These are phyloP conservation scores for Felis catus DNA, from an alignment of 2,113 vertebrate species.

Conservation along the genomic window DNA sequence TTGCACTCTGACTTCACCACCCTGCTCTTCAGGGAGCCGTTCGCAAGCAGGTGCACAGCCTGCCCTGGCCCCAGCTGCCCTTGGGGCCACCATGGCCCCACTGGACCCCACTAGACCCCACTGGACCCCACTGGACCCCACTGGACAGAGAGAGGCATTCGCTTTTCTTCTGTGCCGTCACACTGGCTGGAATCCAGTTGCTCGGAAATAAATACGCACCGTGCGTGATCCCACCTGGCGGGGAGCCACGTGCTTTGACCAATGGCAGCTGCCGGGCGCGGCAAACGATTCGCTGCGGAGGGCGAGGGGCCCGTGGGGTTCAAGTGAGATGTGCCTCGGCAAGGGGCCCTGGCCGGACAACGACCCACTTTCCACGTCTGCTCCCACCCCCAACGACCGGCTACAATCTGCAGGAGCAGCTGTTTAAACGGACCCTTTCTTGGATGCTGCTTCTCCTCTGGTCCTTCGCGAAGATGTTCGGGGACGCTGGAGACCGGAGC, in stretches of 20 bases:
- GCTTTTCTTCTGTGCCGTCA: no score
- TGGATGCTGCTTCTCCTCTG: background rate
- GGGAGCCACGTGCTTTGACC: background rate
- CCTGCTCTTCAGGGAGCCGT: background rate
- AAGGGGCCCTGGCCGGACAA: background rate
- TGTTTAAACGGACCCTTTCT: no score
- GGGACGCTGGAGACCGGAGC: background rate
- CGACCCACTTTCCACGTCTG: background rate
- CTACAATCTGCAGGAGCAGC: background rate
- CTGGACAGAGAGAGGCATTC: background rate
- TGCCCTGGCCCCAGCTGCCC: rapidly evolving
- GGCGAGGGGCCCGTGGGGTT: background rate
- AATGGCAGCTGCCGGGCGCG: background rate
- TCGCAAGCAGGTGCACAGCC: background rate
- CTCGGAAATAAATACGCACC: background rate
- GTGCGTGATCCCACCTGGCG: background rate
- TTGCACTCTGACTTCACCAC: background rate
- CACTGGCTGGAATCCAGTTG: no score
- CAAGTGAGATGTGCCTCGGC: background rate
- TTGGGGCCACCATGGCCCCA: rapidly evolving
- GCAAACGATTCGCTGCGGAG: background rate
- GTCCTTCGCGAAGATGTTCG: background rate
- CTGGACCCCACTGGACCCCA: background rate
- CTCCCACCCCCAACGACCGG: background rate
- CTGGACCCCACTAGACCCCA: no score